Evolutionary conservation across 2,113 vertebrate genomes (phyloP).

Genomic region (Tonatia bakeri): DNA sequence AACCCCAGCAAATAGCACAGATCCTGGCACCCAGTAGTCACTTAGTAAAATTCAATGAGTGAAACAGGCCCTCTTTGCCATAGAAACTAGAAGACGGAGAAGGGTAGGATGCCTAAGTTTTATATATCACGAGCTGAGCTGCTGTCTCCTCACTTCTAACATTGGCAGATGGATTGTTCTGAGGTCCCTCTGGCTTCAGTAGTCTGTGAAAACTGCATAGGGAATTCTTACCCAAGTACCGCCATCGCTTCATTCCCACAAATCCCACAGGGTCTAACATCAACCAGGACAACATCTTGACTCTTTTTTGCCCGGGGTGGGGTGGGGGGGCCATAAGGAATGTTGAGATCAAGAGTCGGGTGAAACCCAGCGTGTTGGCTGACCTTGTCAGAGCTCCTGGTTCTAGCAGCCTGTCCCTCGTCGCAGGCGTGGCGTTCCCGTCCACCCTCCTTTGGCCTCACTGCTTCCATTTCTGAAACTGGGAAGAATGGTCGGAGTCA

Average conservation of each 20-base stretch:
- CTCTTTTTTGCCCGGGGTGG: neutral
- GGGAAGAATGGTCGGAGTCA: no score
- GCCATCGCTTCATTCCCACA: neutral
- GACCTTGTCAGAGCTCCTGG: neutral
- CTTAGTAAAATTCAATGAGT: slow-evolving; percentile 9
- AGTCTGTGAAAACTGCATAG: neutral
- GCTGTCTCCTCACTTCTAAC: neutral
- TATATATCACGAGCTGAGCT: neutral
- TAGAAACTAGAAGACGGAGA: neutral
- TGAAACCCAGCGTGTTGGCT: neutral
- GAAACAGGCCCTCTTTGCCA: neutral
- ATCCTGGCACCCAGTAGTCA: neutral
- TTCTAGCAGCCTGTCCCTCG: neutral
- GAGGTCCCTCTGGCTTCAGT: neutral
- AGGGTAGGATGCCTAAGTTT: neutral
- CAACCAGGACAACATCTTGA: neutral
- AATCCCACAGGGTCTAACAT: neutral
- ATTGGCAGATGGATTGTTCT: neutral
- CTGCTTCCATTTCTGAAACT: neutral
- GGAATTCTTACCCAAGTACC: neutral
- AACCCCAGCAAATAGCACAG: neutral
- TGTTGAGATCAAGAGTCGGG: neutral
- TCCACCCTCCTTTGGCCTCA: neutral
- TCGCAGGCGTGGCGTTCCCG: neutral
- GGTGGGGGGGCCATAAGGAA: neutral